A percentile compares a stretch with the other conserved stretches of the same genome.
Conservation (phyloP, 2,797 vertebrate genomes). For the Salmo trutta region DNA sequence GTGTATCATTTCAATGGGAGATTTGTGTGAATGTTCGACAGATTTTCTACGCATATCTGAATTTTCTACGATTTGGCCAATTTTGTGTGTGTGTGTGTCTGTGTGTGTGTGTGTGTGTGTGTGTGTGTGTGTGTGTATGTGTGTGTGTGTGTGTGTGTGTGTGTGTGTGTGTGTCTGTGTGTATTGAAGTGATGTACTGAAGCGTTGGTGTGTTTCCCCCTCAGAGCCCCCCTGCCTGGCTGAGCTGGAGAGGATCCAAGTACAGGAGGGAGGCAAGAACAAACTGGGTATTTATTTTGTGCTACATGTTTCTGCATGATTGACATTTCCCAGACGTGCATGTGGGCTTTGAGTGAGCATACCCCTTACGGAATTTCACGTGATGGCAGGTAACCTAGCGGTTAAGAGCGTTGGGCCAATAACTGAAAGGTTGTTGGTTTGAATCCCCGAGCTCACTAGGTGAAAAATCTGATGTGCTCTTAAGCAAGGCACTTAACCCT, state of each 20-base stretch:
- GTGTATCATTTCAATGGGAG: too few relatives aligned
- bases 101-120: not conserved
- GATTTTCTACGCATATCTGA: too few relatives aligned
- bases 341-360: not conserved
- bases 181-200: not conserved
- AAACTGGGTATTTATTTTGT: slow-evolving; percentile 83
- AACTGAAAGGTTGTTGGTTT: too few relatives aligned
- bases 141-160: not conserved
- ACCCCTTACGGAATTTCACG: too few relatives aligned
- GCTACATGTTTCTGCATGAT: not conserved
- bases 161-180: not conserved
- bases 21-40: too few relatives aligned
- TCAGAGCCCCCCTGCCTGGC: slow-evolving; percentile 91
- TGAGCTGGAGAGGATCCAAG: slow-evolving; percentile 92
- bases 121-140: not conserved
- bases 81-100: not conserved
- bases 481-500: too few relatives aligned
- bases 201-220: slow-evolving; percentile 23
- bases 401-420: too few relatives aligned
- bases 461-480: too few relatives aligned
- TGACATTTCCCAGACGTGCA: not conserved
- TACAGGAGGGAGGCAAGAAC: slow-evolving; percentile 90
- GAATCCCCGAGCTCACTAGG: too few relatives aligned
- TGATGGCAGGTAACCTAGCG: slow-evolving; percentile 22
- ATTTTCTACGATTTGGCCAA: not conserved